Percentiles rank a stretch among this genome's conserved stretches.
phyloP scores from a whole-genome alignment of 2,113 vertebrate genomes.

The Lepisosteus oculatus region DNA sequence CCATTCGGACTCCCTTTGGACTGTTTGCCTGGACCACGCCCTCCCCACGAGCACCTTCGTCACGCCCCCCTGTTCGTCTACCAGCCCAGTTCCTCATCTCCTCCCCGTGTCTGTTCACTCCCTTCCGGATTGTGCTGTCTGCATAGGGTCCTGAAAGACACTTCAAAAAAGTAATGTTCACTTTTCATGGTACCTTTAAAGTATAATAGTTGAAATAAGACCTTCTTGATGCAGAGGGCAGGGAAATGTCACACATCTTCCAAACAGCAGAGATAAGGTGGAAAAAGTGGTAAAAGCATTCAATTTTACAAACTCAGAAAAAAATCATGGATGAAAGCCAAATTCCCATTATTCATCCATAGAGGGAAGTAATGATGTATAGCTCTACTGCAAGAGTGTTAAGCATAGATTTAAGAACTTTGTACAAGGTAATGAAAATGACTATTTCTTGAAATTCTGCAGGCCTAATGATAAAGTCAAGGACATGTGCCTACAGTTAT shows the following conservation, averaged over 20 bases:
- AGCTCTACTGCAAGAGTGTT: not conserved
- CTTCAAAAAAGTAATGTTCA: too few species aligned
- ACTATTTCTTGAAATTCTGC: not conserved
- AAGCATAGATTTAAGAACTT: not conserved
- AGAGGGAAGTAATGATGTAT: slow-evolving; percentile 13
- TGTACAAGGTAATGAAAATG: not conserved
- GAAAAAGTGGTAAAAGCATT: slow-evolving; percentile 27
- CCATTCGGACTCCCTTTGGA: too few species aligned
- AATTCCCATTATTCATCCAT: not conserved
- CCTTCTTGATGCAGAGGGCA: slow-evolving; percentile 36
- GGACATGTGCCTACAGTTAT: not conserved
- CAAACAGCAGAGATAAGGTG: not conserved
- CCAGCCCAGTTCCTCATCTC: too few species aligned
- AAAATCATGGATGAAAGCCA: slow-evolving; percentile 42
- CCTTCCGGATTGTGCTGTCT: too few species aligned
- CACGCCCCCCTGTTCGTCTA: too few species aligned
- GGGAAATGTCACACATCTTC: slow-evolving; percentile 21
- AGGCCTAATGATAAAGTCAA: slow-evolving; percentile 1
- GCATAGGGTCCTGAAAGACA: too few species aligned
- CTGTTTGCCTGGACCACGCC: too few species aligned
- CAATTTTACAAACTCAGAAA: slow-evolving; percentile 32
- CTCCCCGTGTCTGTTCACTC: too few species aligned
- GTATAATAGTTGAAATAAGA: slow-evolving; percentile 25
- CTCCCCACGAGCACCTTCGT: too few species aligned
- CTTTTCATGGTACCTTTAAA: slow-evolving; percentile 14